Conservation (phyloP, 2,888 invertebrate species). For the Melitaea athalia region DNA sequence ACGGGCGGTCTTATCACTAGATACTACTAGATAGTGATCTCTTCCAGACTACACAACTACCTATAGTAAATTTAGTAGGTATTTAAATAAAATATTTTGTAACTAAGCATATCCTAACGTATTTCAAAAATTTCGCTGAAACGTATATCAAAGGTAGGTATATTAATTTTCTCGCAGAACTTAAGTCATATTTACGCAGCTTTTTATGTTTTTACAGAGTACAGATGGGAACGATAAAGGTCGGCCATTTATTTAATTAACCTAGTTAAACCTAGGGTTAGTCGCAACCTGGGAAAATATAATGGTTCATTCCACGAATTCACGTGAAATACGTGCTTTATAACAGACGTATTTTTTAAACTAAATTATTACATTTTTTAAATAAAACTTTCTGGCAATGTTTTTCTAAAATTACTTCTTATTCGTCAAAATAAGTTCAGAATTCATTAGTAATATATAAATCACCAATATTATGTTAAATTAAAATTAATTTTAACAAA, state of each 20-base stretch:
- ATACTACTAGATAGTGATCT: too few species aligned
- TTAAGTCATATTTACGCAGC: slow-evolving; percentile 11
- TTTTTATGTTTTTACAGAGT: slow-evolving; percentile 16
- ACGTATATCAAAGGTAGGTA: background rate
- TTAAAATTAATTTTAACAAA: too few species aligned
- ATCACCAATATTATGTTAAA: too few species aligned
- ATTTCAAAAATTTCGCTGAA: background rate
- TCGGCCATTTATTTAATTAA: slow-evolving; percentile 41
- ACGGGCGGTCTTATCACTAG: too few species aligned
- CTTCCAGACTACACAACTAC: too few species aligned
- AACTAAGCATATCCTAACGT: background rate
- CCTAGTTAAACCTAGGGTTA: slow-evolving; percentile 41
- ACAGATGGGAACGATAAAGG: slow-evolving; percentile 29
- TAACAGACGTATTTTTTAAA: background rate
- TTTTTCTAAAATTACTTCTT: background rate
- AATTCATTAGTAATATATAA: too few species aligned
- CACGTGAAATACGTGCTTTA: background rate
- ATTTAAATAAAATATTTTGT: background rate
- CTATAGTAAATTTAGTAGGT: background rate
- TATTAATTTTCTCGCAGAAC: background rate
- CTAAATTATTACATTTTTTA: background rate
- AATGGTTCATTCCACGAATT: background rate
- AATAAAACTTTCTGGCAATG: background rate
- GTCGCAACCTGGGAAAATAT: slow-evolving; percentile 25
- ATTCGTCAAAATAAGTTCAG: background rate